Conservation (phyloP, 2,113 vertebrate genomes). For the Nothoprocta perdicaria region DNA sequence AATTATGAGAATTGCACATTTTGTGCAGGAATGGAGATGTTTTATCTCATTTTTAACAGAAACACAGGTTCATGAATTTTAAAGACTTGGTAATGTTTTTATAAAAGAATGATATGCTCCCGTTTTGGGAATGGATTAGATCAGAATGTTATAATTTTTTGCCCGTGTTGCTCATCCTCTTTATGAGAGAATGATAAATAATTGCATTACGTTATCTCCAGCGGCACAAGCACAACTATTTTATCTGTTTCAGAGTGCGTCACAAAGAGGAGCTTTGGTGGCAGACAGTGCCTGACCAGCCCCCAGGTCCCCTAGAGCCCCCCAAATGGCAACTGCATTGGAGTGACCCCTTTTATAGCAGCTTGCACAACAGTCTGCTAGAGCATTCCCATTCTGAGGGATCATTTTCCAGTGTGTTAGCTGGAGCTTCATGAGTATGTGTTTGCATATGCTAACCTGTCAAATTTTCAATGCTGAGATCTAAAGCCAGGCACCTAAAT, state of each 20-base stretch:
- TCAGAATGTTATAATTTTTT: background rate
- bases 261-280: background rate
- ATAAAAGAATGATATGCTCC: background rate
- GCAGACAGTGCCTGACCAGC: background rate
- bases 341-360: background rate
- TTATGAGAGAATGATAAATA: background rate
- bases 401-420: background rate
- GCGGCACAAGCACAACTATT: background rate
- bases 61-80: background rate
- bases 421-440: background rate
- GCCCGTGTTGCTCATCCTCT: background rate
- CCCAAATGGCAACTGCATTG: background rate
- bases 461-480: background rate
- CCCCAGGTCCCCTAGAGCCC: fast-evolving
- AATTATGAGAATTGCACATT: background rate
- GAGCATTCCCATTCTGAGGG: background rate
- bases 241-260: background rate
- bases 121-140: background rate
- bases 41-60: background rate
- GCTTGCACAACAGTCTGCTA: background rate
- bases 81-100: background rate
- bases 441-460: background rate
- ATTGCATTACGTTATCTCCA: background rate
- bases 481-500: background rate
- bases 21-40: background rate